A percentile compares a stretch with the other conserved stretches of the same genome.
These are phyloP conservation scores for Notodonta ziczac DNA, from an alignment of 2,888 invertebrate genomes.

Conservation along the genomic window DNA sequence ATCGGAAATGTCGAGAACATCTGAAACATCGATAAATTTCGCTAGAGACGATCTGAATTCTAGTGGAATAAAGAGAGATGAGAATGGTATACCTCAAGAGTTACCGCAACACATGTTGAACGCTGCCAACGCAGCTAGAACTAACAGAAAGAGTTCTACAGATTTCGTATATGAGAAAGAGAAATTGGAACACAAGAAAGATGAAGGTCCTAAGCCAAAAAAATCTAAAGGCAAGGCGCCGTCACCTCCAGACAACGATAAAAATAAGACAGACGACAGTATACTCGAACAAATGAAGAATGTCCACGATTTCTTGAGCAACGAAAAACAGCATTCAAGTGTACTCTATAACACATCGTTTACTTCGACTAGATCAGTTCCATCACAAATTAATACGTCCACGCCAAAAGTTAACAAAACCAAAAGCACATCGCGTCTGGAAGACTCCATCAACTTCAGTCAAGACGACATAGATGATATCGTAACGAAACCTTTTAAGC, in stretches of 20 bases:
- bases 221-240: constrained; percentile 90
- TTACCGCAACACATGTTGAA: constrained; percentile 89
- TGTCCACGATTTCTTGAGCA: constrained; percentile 71
- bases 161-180: constrained; percentile 67
- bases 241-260: constrained; percentile 85
- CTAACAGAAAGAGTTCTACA: constrained; percentile 85
- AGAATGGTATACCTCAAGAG: constrained; percentile 87
- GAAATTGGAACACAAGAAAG: constrained; percentile 60
- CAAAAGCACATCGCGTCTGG: constrained; percentile 62
- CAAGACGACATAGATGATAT: constrained; percentile 84
- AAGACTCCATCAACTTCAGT: constrained; percentile 75
- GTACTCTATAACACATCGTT: constrained; percentile 58
- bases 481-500: constrained; percentile 76
- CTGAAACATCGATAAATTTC: constrained; percentile 64
- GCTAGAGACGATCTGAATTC: constrained; percentile 80
- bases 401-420: constrained; percentile 78
- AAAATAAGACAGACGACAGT: constrained; percentile 78
- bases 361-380: constrained; percentile 44
- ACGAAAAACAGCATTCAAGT: constrained; percentile 75
- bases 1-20: constrained; percentile 64
- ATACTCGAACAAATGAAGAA: constrained; percentile 74
- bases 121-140: constrained; percentile 88
- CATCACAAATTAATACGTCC: constrained; percentile 72
- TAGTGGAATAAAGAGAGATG: constrained; percentile 85
- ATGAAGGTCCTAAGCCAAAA: constrained; percentile 73